Base-by-base conservation (phyloP, 2,797 vertebrate genomes). In the Rhodeus uyekii region DNA sequence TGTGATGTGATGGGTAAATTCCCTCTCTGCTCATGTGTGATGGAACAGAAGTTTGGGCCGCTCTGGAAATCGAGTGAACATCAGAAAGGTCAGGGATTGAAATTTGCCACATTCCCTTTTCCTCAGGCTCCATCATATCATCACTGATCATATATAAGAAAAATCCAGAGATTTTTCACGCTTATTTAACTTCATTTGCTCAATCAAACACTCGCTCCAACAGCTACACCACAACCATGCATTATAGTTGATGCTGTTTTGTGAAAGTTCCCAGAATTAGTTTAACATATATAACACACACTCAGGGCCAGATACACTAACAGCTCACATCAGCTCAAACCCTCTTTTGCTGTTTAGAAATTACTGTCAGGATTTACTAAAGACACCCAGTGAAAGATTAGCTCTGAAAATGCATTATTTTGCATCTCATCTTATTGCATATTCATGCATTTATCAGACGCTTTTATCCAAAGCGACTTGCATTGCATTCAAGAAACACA, bases 21-120 rank as follows among this genome's bases (percentile, higher is more conserved):
- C 10, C 55, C 9, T 90, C 86, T 87, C 61, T 68, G 69, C 39
- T 78, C 46, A 39, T 72, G 61, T 74, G 58, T 86, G 86, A 88
- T 86, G 87, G 81, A 83, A 53, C 79, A 22, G 44, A 13, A 83
- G 83, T 88, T 84, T 88, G 85, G 83, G 87, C 86, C 76, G 67
- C 76, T 87, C 85, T 80, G 84, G 61, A 83, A 80, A 76, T 10
- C 73, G 29, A 44, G 74, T 68, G 44, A 55, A 44, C 83, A 88
- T 78, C 83, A 68, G 86, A 91, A 89, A 93, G 92, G 91, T 92
- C 92, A 92, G 88, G 87, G 91, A 92, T 90, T 90, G 86, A 90
- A 89, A 87, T 90, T 88, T 90, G 87, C 87, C 87, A 87, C 86
- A 80, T 87, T 88, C 88, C 32, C 84, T 80, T 82, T 89, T 92